These are phyloP conservation scores for Pristionchus maxplancki DNA, from an alignment of 2,888 invertebrate species.

Conservation along the genomic window DNA sequence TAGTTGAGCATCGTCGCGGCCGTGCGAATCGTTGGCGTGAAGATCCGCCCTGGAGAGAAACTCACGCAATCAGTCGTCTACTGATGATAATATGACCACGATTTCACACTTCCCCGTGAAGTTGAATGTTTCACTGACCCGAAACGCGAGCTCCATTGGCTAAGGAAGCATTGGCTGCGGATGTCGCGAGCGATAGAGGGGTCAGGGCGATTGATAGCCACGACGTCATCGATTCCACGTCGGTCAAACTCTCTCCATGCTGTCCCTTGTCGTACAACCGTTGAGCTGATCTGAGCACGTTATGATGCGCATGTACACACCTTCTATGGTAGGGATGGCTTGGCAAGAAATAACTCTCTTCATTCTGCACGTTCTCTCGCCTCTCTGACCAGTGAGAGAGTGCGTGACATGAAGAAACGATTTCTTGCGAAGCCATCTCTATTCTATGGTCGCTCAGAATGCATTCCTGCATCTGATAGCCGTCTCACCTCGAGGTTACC, in stretches of 20 bases:
- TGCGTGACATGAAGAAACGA: too few relatives aligned
- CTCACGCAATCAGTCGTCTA: too few relatives aligned
- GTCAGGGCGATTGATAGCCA: slow-evolving; percentile 48
- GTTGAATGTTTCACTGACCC: neutral
- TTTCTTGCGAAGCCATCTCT: too few relatives aligned
- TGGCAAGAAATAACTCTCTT: too few relatives aligned
- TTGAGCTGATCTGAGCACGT: slow-evolving; percentile 21
- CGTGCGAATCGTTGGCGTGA: slow-evolving; percentile 26
- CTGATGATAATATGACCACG: too few relatives aligned
- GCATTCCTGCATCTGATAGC: too few relatives aligned
- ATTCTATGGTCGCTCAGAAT: too few relatives aligned
- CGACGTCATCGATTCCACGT: slow-evolving; percentile 42
- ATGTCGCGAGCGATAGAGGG: slow-evolving; percentile 41
- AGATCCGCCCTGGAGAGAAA: slow-evolving; percentile 52
- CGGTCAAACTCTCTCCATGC: slow-evolving; percentile 54
- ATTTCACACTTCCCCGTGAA: too few relatives aligned
- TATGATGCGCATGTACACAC: too few relatives aligned
- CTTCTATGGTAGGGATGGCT: too few relatives aligned
- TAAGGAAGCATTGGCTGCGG: slow-evolving; percentile 34
- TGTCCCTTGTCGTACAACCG: slow-evolving; percentile 53
- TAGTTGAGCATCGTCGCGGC: slow-evolving; percentile 50
- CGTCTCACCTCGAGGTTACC: neutral
- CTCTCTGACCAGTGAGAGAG: too few relatives aligned
- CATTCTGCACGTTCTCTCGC: too few relatives aligned
- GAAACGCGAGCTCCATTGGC: slow-evolving; percentile 50